These are phyloP conservation scores for Nyctereutes procyonoides DNA, from an alignment of 2,113 vertebrate genomes.

Conservation along the genomic window DNA sequence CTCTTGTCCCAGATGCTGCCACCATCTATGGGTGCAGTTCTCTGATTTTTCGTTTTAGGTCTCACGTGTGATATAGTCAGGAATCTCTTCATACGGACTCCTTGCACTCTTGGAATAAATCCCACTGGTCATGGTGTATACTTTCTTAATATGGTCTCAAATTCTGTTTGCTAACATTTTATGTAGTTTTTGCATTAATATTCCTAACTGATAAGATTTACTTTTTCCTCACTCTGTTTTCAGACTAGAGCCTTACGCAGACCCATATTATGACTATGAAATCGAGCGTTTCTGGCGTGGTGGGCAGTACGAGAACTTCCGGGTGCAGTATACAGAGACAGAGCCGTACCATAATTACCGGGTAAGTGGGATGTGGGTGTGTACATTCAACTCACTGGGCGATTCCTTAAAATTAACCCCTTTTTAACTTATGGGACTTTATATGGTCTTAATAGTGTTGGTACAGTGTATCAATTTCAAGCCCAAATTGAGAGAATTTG, in stretches of 20 bases:
- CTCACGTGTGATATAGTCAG: rapidly evolving
- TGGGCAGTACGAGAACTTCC: conserved; percentile 99
- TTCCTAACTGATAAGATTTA: neutral
- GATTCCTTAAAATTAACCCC: rapidly evolving
- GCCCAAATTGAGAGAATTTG: neutral
- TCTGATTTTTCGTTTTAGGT: neutral
- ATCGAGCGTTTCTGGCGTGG: conserved; percentile 97
- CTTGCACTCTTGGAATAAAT: neutral
- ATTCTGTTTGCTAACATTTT: neutral
- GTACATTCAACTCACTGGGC: neutral
- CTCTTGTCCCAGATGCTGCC: neutral
- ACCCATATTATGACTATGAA: conserved; percentile 97
- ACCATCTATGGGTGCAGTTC: neutral
- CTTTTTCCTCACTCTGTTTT: conserved; percentile 66
- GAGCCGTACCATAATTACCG: conserved; percentile 94
- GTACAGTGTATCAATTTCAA: neutral
- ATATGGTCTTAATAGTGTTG: neutral
- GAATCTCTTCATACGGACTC: neutral
- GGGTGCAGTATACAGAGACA: conserved; percentile 97
- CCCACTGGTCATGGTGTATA: rapidly evolving
- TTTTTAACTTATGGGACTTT: neutral
- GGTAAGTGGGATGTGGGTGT: conserved; percentile 87
- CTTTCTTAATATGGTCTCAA: neutral
- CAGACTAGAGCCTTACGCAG: conserved; percentile 93
- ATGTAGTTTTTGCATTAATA: neutral